Base-by-base conservation (phyloP, 23 tunicate genomes). In the Oikopleura dioica region DNA sequence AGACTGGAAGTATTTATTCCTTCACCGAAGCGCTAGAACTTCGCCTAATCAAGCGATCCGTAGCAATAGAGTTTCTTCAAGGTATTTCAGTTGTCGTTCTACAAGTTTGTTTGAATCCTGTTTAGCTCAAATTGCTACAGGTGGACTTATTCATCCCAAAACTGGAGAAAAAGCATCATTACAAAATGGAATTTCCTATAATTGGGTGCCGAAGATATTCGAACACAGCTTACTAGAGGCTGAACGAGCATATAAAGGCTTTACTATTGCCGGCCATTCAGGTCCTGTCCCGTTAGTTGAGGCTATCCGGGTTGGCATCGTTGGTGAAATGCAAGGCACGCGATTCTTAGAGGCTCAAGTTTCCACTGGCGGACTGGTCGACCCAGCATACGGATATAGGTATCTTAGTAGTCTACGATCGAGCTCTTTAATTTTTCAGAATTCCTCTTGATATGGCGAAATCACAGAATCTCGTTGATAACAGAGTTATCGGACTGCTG, bases 311-410 rank as follows among this genome's bases (percentile, higher is more conserved):
- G 55, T 44, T 21, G 97, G 97, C 0, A 35, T 85, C 33, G 94
- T 91, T 34, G 78, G 82, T 35, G 97, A 91, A 55, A 86, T 63
- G 35, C 87, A 91, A 35, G 97, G 87, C 16, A 86, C 85, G 12
- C 80, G 97, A 9, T 67, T 91, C 77, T 69, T 91, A 33, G 97
- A 91, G 29, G 97, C 97, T 21, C 97, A 91, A 59, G 30, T 91
- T 0, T 92, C 97, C 2, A 91, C 97, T 0, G 97, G 97, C 1
- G 97, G 97, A 21, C 69, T 91, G 1, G 80, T 91, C 1, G 97
- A 91, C 50, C 97, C 97, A 1, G 80, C 76, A 50, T 91, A 80
- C 0, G 97, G 97, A 0, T 91, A 85, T 59, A n/a, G n/a, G n/a
- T n/a, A n/a, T n/a, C n/a, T n/a, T n/a, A n/a, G n/a, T n/a, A n/a